Base-by-base conservation (phyloP, 2,888 invertebrate species). In the Himalopsyche anomala region DNA sequence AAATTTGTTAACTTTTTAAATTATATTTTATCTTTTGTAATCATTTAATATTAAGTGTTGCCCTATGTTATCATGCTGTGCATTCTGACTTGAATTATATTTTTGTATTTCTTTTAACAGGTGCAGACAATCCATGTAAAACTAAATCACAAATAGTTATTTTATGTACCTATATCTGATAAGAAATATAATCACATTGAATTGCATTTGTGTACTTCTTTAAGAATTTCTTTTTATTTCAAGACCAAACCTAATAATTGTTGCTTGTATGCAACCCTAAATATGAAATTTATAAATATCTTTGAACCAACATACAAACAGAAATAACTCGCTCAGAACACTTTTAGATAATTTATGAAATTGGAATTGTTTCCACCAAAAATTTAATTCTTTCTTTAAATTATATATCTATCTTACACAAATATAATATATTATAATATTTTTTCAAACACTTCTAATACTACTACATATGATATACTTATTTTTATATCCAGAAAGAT, bases 51-150 rank as follows among this genome's bases (percentile, higher is more conserved):
- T 15, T 51, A 51, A 15, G 51, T 51, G 15, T 15, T 74, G 74
- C 74, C 15, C 74, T 36, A 36, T 38, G 15, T 15, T 74, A 74
- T 36, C 28, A 74, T 74, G 74, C 74, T 36, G 74, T 74, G 36
- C 74, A 74, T 36, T 74, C 36, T 74, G 9, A 36, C 5, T 11
- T 12, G 36, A 74, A 74, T 74, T 74, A 74, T 74, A 74, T 38
- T 74, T 74, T 74, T 74, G 74, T 74, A 74, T 74, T 74, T 74
- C 15, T 40, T 74, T 74, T 74, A 38, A 74, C 74, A 74, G 38
- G 74, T 74, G 74, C 74, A 74, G 74, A 74, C 74, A 74, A 74
- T 74, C 74, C 8, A 74, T 74, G 74, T 74, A 74, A 74, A 74
- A 74, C 74, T 74, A 74, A 74, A 74, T 36, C 74, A 74, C 74